Conservation (phyloP, 2,888 invertebrate species). For the Meiosimyza decipiens region DNA sequence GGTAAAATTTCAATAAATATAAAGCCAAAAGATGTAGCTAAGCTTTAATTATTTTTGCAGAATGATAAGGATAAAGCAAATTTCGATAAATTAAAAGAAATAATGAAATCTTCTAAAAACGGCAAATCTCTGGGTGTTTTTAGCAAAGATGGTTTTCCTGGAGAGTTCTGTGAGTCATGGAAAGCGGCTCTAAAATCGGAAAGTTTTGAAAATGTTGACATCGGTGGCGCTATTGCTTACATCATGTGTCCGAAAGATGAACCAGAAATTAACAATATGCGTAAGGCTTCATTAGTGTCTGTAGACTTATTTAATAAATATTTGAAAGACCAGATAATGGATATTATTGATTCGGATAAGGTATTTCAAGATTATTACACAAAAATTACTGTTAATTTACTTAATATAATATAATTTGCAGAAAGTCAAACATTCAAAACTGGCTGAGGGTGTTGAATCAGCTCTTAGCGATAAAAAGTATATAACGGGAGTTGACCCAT, state of each 20-base stretch:
- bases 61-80: conserved; percentile 93
- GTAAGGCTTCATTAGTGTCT: conserved; percentile 92
- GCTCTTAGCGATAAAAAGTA: conserved; percentile 97
- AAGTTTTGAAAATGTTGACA: conserved; percentile 86
- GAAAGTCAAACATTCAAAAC: conserved; percentile 95
- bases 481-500: conserved; percentile 88
- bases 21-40: not conserved
- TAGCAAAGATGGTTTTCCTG: conserved; percentile 91
- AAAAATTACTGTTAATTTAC: conserved; percentile 13
- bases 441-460: conserved; percentile 94
- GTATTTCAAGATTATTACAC: conserved; percentile 62
- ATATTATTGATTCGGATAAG: conserved; percentile 97
- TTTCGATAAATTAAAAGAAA: conserved; percentile 79
- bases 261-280: conserved; percentile 86
- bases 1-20: conserved; percentile 69
- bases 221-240: conserved; percentile 85
- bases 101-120: conserved; percentile 87
- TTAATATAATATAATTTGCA: conserved; percentile 65
- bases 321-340: conserved; percentile 97
- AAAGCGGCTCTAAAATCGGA: conserved; percentile 80
- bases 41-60: conserved; percentile 65
- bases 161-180: conserved; percentile 95
- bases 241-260: conserved; percentile 97
- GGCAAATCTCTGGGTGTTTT: conserved; percentile 92
- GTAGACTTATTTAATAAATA: conserved; percentile 97